Evolutionary conservation across 2,113 vertebrate genomes (phyloP), one percentile per base, ranked within the genome.

Genomic region (Labeo rohita): DNA sequence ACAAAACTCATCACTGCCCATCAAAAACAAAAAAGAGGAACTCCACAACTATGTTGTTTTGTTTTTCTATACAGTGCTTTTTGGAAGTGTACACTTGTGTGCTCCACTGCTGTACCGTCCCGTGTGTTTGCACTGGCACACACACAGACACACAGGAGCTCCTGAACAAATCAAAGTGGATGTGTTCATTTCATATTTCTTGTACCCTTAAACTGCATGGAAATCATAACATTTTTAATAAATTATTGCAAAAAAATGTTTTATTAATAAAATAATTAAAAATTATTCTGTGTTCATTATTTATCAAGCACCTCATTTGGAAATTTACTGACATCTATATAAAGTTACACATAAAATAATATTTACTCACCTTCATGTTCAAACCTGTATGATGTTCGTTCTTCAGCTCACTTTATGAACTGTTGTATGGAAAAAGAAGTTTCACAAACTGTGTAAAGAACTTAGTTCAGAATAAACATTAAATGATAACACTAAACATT

Each of bases 121-220:
- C 93, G 95, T 95, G 94, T 95, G 95, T 95, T 85, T 89, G 84
- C 76, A 87, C 76, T 54, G 84, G 78, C 83, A 85, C 85, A 83
- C 65, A 68, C 80, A 80, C 79, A 78, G 28, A 47, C 81, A 89
- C 88, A 85, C 66, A 85, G 72, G 85, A 89, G 80, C 86, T 85
- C 83, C 79, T 83, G 68, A 89, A 89, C 95, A 96, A 95, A 94
- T 94, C 95, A 94, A 96, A 94, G 93, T 95, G 95, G 95, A 96
- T 95, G 94, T 95, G 94, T 94, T 96, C 93, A 95, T 95, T 94
- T 87, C 89, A 90, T 91, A 95, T 96, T 83, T 96, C 96, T 96
- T 95, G 91, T 96, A 95, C 95, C 95, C 93, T 95, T 94, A 94
- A 95, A 95, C 94, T 96, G 96, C 96, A 97, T 97, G 96, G 95